Conservation (phyloP, 2,888 invertebrate species). For the Acleris emargana region DNA sequence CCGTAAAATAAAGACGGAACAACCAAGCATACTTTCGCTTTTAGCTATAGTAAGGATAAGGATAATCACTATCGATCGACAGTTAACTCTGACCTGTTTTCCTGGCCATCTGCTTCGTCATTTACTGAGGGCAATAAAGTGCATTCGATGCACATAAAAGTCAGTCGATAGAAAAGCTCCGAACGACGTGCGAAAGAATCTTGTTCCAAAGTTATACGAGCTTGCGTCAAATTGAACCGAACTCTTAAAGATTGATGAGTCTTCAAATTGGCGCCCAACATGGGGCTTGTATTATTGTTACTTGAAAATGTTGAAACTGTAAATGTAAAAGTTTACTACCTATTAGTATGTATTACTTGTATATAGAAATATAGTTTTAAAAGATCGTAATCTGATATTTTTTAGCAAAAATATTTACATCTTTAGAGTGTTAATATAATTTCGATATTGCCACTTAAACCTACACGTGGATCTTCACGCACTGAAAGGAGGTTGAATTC, state of each 20-base stretch:
- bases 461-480: too few relatives aligned
- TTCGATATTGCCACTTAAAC: too few relatives aligned
- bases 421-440: too few relatives aligned
- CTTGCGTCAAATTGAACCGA: conserved; percentile 24
- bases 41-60: too few relatives aligned
- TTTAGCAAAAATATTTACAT: too few relatives aligned
- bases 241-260: conserved; percentile 33
- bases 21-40: too few relatives aligned
- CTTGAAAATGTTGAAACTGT: neutral
- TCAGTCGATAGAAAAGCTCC: conserved; percentile 6
- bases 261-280: conserved; percentile 13
- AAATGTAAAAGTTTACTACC: neutral
- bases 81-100: neutral
- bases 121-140: conserved; percentile 18
- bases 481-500: too few relatives aligned
- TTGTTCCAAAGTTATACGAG: conserved; percentile 25
- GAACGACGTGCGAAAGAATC: conserved; percentile 29
- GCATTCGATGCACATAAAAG: conserved; percentile 22
- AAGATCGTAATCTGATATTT: too few relatives aligned
- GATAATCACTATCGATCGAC: neutral
- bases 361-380: too few relatives aligned
- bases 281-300: neutral
- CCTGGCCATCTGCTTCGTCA: neutral
- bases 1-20: too few relatives aligned
- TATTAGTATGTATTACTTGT: too few relatives aligned